phyloP scores from a whole-genome alignment of 2,888 invertebrate species.

The Argyresthia goedartella region DNA sequence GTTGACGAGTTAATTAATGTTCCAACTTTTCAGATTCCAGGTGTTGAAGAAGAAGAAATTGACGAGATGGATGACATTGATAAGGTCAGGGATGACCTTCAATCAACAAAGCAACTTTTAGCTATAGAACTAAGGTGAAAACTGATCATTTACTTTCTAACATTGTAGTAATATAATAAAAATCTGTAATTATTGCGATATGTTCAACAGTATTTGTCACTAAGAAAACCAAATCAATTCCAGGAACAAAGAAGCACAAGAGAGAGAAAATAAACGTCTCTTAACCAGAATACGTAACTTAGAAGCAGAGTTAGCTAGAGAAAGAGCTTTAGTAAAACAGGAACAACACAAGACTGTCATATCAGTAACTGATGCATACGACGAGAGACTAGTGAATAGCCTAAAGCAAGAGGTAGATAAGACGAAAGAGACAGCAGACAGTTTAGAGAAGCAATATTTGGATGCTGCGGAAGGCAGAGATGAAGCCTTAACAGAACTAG shows the following conservation, averaged over 20 bases:
- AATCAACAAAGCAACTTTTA: conserved; percentile 91
- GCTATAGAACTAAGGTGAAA: conserved; percentile 80
- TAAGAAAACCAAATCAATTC: conserved; percentile 5
- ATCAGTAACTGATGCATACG: conserved; percentile 69
- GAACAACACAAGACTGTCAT: conserved; percentile 66
- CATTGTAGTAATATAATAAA: background rate
- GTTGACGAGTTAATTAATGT: too few species aligned
- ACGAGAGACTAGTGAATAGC: conserved; percentile 75
- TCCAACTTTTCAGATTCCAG: conserved; percentile 18
- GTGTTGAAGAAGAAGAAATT: conserved; percentile 75
- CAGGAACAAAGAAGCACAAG: conserved; percentile 86
- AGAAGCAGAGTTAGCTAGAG: conserved; percentile 85
- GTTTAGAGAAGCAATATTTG: conserved; percentile 84
- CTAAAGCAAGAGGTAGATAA: conserved; percentile 82
- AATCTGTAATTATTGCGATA: background rate
- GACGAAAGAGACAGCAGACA: conserved; percentile 83
- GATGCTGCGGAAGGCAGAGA: conserved; percentile 83
- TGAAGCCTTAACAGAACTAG: conserved; percentile 79
- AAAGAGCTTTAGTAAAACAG: conserved; percentile 68
- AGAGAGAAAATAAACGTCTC: conserved; percentile 87
- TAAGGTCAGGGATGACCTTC: conserved; percentile 89
- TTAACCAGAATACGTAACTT: conserved; percentile 83
- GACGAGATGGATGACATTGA: conserved; percentile 95
- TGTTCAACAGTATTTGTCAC: too few species aligned
- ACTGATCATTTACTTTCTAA: background rate